Evolutionary conservation across 2,113 vertebrate species (phyloP).

Genomic region (Hepsetus odoe): DNA sequence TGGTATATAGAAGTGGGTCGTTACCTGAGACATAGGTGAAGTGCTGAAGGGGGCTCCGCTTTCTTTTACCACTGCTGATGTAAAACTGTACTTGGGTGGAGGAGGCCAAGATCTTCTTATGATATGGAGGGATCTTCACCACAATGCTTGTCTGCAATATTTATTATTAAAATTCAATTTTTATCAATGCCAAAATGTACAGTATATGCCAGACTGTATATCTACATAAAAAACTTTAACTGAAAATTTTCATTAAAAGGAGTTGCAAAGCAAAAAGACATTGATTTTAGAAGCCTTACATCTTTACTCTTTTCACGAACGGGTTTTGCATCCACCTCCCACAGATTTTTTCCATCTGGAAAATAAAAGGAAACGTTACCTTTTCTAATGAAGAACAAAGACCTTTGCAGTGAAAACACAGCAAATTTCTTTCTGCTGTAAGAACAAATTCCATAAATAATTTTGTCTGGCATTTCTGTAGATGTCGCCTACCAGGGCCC

Average conservation of each 20-base stretch:
- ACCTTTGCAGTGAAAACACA: neutral
- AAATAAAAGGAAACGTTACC: conserved; percentile 13
- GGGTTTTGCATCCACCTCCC: conserved; percentile 90
- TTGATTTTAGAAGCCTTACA: conserved; percentile 74
- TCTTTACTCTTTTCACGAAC: conserved; percentile 85
- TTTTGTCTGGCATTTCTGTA: neutral
- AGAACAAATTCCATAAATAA: neutral
- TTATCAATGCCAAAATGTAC: neutral
- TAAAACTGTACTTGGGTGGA: conserved; percentile 92
- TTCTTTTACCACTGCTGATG: conserved; percentile 92
- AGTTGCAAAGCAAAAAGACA: neutral
- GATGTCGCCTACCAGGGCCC: conserved; percentile 78
- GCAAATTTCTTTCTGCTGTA: too few relatives aligned
- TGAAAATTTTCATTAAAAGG: neutral
- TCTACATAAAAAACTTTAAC: neutral
- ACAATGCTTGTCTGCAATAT: conserved; percentile 81
- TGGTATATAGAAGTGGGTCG: neutral
- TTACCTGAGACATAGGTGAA: conserved; percentile 88
- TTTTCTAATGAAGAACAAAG: neutral
- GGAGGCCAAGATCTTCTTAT: conserved; percentile 79
- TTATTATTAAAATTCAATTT: neutral
- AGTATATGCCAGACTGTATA: neutral
- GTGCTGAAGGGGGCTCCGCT: conserved; percentile 85
- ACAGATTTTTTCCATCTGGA: conserved; percentile 89
- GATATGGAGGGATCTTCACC: conserved; percentile 89